Conservation (phyloP, 2,888 invertebrate genomes). For the Athalia cordata region DNA sequence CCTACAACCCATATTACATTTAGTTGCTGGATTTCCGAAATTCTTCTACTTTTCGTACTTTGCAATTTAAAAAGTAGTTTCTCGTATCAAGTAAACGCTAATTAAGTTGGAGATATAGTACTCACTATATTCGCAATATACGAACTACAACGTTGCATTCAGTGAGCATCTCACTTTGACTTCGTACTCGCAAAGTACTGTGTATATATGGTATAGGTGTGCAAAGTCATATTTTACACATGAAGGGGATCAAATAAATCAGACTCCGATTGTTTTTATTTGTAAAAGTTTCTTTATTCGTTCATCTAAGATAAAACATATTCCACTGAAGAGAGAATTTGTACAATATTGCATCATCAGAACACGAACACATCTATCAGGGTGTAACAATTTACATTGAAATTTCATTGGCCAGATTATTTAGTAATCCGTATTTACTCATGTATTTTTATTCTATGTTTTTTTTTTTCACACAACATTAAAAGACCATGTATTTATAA, state of each 20-base stretch:
- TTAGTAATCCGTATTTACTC: constrained; percentile 41
- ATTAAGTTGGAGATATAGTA: too few species aligned
- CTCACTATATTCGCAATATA: too few species aligned
- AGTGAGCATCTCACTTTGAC: too few species aligned
- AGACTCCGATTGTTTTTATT: constrained; percentile 40
- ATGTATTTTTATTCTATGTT: too few species aligned
- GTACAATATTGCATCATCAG: constrained; percentile 33
- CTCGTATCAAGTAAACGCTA: too few species aligned
- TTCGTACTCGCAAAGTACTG: too few species aligned
- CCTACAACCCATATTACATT: constrained; percentile 16
- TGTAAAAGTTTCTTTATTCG: constrained; percentile 56
- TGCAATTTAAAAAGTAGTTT: too few species aligned
- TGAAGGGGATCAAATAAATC: constrained; percentile 45
- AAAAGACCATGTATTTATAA: not conserved
- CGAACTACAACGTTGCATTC: too few species aligned
- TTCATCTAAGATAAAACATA: constrained; percentile 51
- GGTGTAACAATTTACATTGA: constrained; percentile 41
- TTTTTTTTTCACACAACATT: constrained; percentile 4
- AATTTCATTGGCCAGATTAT: constrained; percentile 47
- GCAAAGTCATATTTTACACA: too few species aligned
- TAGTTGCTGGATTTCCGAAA: constrained; percentile 29
- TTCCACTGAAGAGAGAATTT: constrained; percentile 47
- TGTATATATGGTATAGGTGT: too few species aligned
- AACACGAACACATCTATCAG: constrained; percentile 45
- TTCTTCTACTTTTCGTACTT: not conserved